Conservation (phyloP, 1,140 invertebrate species). For the Amphibalanus amphitrite region DNA sequence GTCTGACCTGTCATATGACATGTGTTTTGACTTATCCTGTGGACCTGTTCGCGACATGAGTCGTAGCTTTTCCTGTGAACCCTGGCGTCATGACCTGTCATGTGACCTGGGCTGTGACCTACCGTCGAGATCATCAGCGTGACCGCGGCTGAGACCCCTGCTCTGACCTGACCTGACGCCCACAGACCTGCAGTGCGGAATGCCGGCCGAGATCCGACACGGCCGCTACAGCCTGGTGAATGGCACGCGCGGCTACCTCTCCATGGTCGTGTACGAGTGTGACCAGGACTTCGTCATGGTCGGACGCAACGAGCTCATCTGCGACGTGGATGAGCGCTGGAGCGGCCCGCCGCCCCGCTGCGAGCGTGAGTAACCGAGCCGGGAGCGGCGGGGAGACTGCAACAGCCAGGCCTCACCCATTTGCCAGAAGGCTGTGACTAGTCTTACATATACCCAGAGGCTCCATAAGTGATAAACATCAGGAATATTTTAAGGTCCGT, state of each 20-base stretch:
- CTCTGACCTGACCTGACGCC: slow-evolving; percentile 7
- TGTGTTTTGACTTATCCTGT: too few species aligned
- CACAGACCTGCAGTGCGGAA: slow-evolving; percentile 70
- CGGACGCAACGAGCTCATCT: slow-evolving; percentile 57
- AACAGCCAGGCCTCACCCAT: too few species aligned
- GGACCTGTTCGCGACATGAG: slow-evolving; percentile 3
- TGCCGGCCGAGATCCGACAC: slow-evolving; percentile 65
- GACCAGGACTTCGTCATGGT: slow-evolving; percentile 67
- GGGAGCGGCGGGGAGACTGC: too few species aligned
- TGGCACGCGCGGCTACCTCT: slow-evolving; percentile 62
- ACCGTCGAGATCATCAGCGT: too few species aligned
- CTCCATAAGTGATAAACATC: too few species aligned
- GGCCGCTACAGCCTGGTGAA: slow-evolving; percentile 65
- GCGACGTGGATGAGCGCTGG: slow-evolving; percentile 83
- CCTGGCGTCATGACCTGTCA: not conserved
- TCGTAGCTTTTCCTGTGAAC: not conserved
- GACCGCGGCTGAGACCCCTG: not conserved
- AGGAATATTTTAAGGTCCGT: too few species aligned
- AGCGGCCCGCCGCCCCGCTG: slow-evolving; percentile 79
- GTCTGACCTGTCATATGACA: too few species aligned
- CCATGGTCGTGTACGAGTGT: slow-evolving; percentile 66
- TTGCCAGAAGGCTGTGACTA: too few species aligned
- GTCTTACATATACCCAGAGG: too few species aligned
- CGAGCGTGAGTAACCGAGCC: slow-evolving; percentile 41
- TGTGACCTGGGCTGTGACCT: not conserved